A percentile compares a stretch with the other conserved stretches of the same genome.
phyloP scores from a whole-genome alignment of 2,888 invertebrate species.

The Drosophila paramelanica region DNA sequence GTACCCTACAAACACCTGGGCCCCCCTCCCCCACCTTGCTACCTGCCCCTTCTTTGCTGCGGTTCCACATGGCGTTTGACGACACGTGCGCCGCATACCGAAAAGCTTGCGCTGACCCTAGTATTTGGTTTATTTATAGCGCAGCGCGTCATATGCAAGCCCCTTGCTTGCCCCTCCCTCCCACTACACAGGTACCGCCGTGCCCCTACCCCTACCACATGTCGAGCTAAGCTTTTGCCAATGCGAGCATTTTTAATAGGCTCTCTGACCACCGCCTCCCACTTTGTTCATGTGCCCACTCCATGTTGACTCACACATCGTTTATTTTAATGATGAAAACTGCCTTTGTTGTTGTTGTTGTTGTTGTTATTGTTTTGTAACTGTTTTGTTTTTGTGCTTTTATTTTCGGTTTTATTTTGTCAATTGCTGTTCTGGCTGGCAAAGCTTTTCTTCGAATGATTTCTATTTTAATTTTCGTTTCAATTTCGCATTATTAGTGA shows the following conservation, averaged over 20 bases:
- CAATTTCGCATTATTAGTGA: slow-evolving; percentile 42
- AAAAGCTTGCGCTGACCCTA: slow-evolving; percentile 49
- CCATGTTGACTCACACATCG: slow-evolving; percentile 54
- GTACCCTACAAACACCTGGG: background rate
- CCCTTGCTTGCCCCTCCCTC: slow-evolving; percentile 5
- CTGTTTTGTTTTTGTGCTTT: background rate
- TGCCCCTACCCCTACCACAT: slow-evolving; percentile 6
- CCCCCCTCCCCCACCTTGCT: background rate
- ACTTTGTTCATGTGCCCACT: background rate
- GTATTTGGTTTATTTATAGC: slow-evolving; percentile 64
- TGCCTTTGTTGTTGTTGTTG: slow-evolving; percentile 29
- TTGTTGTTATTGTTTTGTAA: slow-evolving; percentile 6
- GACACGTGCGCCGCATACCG: slow-evolving; percentile 68
- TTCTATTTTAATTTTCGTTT: slow-evolving; percentile 37
- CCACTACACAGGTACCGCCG: background rate
- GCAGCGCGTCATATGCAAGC: slow-evolving; percentile 48
- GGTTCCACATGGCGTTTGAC: slow-evolving; percentile 22
- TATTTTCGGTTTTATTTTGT: background rate
- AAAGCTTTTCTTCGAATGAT: slow-evolving; percentile 19
- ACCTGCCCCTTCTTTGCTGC: background rate
- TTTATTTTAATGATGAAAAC: slow-evolving; percentile 53
- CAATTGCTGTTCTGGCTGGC: slow-evolving; percentile 7
- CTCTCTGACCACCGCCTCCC: slow-evolving; percentile 7
- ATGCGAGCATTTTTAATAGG: slow-evolving; percentile 47
- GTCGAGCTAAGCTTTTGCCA: slow-evolving; percentile 35